Conservation (phyloP, 2,113 vertebrate genomes). For the Psilopogon haemacephalus region DNA sequence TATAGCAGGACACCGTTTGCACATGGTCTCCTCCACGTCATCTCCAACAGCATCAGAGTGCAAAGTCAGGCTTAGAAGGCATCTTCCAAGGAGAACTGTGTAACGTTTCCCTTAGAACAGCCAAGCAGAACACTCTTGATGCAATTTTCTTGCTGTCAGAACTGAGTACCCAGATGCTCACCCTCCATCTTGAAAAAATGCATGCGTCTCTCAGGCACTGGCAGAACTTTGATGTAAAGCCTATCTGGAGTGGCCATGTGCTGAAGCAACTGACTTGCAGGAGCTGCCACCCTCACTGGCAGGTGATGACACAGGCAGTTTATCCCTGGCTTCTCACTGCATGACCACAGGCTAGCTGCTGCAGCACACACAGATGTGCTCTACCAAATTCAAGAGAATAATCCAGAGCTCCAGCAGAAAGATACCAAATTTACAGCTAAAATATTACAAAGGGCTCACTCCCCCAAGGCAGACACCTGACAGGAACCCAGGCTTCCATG, state of each 20-base stretch:
- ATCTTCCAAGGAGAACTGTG: background rate
- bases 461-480: rapidly evolving
- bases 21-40: background rate
- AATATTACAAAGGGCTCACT: background rate
- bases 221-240: background rate
- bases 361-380: background rate
- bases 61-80: background rate
- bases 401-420: background rate
- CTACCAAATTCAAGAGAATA: background rate
- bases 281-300: background rate
- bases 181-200: background rate
- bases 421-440: rapidly evolving
- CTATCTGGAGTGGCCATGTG: background rate
- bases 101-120: rapidly evolving
- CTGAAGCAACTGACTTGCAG: rapidly evolving
- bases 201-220: background rate
- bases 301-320: background rate
- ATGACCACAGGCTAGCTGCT: background rate
- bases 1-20: background rate
- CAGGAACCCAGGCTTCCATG: rapidly evolving
- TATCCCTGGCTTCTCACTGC: background rate
- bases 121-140: background rate
- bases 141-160: background rate
- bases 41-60: background rate
- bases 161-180: background rate